phyloP scores from a whole-genome alignment of 2,888 invertebrate species.

The Allacma fusca region DNA sequence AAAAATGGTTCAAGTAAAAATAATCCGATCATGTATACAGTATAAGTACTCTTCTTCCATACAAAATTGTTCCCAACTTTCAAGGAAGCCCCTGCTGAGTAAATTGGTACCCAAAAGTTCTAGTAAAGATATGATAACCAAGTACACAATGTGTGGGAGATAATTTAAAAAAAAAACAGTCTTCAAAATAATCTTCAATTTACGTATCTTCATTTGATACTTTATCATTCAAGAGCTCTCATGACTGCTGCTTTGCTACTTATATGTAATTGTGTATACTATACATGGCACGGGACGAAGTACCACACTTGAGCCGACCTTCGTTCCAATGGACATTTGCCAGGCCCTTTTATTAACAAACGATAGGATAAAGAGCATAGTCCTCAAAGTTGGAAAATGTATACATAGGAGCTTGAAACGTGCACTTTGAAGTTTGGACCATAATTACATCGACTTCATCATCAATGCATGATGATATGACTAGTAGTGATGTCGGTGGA shows the following conservation, averaged over 20 bases:
- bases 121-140: too few relatives aligned
- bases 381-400: not conserved
- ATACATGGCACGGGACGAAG: not conserved
- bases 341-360: not conserved
- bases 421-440: constrained; percentile 23
- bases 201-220: not conserved
- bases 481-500: too few relatives aligned
- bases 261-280: not conserved
- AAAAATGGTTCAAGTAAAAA: too few relatives aligned
- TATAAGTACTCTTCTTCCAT: too few relatives aligned
- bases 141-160: too few relatives aligned
- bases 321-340: constrained; percentile 9
- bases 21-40: too few relatives aligned
- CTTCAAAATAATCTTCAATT: too few relatives aligned
- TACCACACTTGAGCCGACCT: constrained; percentile 5
- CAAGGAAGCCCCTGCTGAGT: too few relatives aligned
- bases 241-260: not conserved
- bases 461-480: not conserved
- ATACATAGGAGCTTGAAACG: not conserved
- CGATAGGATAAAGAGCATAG: not conserved
- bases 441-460: not conserved
- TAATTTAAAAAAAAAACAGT: too few relatives aligned
- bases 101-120: too few relatives aligned
- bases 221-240: not conserved
- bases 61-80: too few relatives aligned